Evolutionary conservation across 2,888 invertebrate genomes (phyloP).

Genomic region (Leptinotarsa juncta): DNA sequence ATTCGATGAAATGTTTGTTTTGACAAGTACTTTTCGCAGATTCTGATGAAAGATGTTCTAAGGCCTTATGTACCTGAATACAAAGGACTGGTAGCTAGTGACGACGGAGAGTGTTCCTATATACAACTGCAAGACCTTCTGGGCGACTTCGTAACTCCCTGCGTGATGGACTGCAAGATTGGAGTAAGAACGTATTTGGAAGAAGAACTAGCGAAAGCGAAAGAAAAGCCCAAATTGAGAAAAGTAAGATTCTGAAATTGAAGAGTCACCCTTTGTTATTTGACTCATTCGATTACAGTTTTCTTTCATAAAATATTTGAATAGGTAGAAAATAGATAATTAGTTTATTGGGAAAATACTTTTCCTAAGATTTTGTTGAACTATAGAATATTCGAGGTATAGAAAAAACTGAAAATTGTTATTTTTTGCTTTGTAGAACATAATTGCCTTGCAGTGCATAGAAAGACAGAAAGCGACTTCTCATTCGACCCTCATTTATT

Average conservation of each 20-base stretch:
- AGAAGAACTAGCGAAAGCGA: slow-evolving; percentile 93
- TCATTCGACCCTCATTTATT: too few species aligned
- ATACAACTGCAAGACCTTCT: slow-evolving; percentile 93
- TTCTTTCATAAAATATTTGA: too few species aligned
- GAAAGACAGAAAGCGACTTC: too few species aligned
- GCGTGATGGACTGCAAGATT: slow-evolving; percentile 97
- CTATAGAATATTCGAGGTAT: too few species aligned
- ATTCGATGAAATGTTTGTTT: too few species aligned
- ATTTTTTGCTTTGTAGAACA: too few species aligned
- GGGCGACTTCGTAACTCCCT: slow-evolving; percentile 90
- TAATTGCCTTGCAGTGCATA: too few species aligned
- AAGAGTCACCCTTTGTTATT: background rate
- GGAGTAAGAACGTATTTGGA: slow-evolving; percentile 95
- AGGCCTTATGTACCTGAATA: slow-evolving; percentile 93
- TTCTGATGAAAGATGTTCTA: slow-evolving; percentile 88
- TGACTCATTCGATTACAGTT: too few species aligned
- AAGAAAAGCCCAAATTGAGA: slow-evolving; percentile 91
- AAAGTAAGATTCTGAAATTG: slow-evolving; percentile 70
- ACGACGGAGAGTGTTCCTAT: slow-evolving; percentile 86
- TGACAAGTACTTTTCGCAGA: slow-evolving; percentile 50
- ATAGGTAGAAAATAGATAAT: too few species aligned
- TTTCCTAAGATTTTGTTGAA: too few species aligned
- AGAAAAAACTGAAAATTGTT: too few species aligned
- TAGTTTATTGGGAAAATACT: too few species aligned
- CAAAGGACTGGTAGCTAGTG: slow-evolving; percentile 85